phyloP scores from a whole-genome alignment of 1,140 invertebrate genomes.

The Drosophila pseudoananassae region DNA sequence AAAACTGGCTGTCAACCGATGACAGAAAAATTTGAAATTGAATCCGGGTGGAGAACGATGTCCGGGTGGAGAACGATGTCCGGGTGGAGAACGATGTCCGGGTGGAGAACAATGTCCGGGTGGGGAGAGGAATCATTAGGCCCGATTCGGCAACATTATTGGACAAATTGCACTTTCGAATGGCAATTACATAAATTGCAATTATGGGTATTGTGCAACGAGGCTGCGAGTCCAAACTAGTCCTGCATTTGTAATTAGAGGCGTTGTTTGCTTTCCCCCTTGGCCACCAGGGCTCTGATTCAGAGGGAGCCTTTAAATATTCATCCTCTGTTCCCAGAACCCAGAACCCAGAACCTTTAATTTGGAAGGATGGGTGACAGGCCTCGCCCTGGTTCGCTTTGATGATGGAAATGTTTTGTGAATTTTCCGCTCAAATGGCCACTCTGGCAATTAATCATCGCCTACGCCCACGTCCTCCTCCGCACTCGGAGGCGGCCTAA shows the following conservation, averaged over 20 bases:
- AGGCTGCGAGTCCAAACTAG: constrained; percentile 6
- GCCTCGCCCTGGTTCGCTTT: constrained; percentile 26
- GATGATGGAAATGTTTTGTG: constrained; percentile 65
- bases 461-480: not conserved
- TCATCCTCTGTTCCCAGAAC: not conserved
- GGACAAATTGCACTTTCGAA: not conserved
- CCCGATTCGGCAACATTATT: not conserved
- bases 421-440: constrained; percentile 66
- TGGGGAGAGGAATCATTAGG: too few relatives aligned
- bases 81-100: too few relatives aligned
- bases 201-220: constrained; percentile 5
- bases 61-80: too few relatives aligned
- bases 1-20: not conserved
- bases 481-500: constrained; percentile 46
- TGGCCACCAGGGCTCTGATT: not conserved
- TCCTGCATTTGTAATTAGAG: constrained; percentile 17
- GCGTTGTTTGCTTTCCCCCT: too few relatives aligned
- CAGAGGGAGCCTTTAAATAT: not conserved
- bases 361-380: constrained; percentile 1
- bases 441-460: constrained; percentile 76
- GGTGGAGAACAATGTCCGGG: too few relatives aligned
- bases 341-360: too few relatives aligned
- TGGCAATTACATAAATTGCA: constrained; percentile 1
- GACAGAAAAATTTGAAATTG: not conserved
- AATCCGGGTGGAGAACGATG: too few relatives aligned